Base-by-base conservation (phyloP, 2,888 invertebrate genomes). In the Miltochrista miniata region DNA sequence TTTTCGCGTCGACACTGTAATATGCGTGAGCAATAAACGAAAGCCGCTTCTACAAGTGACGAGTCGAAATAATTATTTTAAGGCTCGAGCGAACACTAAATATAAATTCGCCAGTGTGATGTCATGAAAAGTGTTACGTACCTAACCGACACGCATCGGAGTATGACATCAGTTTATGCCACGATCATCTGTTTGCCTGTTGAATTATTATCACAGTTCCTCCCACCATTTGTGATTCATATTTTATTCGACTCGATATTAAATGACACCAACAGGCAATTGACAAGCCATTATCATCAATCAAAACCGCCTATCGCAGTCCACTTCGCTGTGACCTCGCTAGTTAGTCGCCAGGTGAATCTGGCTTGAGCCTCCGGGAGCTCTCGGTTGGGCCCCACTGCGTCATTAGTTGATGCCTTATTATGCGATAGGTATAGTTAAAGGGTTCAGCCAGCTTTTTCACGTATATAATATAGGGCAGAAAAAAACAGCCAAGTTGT, bases 111-210 rank as follows among this genome's bases (percentile, higher is more conserved):
- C 67, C 73, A 67, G 75, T 87, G 87, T 90, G 90, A 90, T 89
- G 90, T 90, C 89, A 90, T 84, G 76, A 83, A 83, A 80, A 68
- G 81, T 84, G 84, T 87, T 86, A 84, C 89, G 86, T 84, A 86
- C 76, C 74, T 70, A 69, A 64, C 70, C 62, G 67, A 84, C 81
- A 83, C 85, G 83, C 81, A 82, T 79, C 73, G 64, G 77, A 72
- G 77, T 85, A 87, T 89, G 90, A 89, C 90, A 90, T 90, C 88
- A 90, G 86, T 79, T 76, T 61, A 61, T 71, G 76, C 74, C 68
- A 68, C 79, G 72, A 79, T 82, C 82, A 80, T 85, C 77, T 81
- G 81, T 75, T 82, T 73, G 61, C 66, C 63, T 64, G 72, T 68
- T 79, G 71, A 81, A 81, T 82, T 84, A 83, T 83, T 77, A 76